These are phyloP conservation scores for Boloria euphrosyne DNA, from an alignment of 2,888 invertebrate genomes.

Conservation along the genomic window DNA sequence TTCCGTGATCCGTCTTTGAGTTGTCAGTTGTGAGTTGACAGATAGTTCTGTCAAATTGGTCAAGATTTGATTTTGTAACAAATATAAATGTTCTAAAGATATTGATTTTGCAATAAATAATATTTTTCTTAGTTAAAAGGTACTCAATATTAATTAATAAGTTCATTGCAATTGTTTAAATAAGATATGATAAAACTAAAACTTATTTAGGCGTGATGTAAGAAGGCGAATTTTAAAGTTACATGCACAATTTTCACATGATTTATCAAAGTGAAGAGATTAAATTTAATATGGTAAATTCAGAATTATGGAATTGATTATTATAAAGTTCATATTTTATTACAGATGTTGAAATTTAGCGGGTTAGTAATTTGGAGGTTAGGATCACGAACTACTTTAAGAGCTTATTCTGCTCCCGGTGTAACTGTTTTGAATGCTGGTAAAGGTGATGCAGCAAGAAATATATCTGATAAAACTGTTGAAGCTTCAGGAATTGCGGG, in stretches of 20 bases:
- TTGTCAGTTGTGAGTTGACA: constrained; percentile 5
- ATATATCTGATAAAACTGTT: constrained; percentile 50
- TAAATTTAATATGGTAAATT: constrained; percentile 6
- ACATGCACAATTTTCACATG: constrained; percentile 39
- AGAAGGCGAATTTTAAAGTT: constrained; percentile 53
- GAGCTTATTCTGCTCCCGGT: constrained; percentile 84
- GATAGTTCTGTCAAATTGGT: constrained; percentile 31
- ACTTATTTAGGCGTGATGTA: constrained; percentile 61
- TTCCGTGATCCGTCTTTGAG: no score
- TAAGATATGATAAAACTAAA: constrained; percentile 20
- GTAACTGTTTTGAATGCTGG: constrained; percentile 91
- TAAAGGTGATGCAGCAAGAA: constrained; percentile 56
- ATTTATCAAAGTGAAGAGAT: constrained; percentile 1
- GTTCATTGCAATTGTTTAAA: neutral
- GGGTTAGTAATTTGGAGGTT: constrained; percentile 78
- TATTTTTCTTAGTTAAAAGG: constrained; percentile 26
- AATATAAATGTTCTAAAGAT: constrained; percentile 53
- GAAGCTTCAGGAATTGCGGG: constrained; percentile 22
- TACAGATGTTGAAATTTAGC: constrained; percentile 78
- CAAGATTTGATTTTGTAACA: constrained; percentile 52
- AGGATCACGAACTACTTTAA: constrained; percentile 64
- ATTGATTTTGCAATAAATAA: constrained; percentile 31
- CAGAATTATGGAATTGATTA: neutral
- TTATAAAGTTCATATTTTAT: constrained; percentile 32
- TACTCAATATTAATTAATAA: constrained; percentile 14